Percentiles rank a stretch among this genome's conserved stretches.
These are phyloP conservation scores for Orbicella faveolata DNA, from an alignment of 64 coral and sea anemone genomes.

Conservation along the genomic window DNA sequence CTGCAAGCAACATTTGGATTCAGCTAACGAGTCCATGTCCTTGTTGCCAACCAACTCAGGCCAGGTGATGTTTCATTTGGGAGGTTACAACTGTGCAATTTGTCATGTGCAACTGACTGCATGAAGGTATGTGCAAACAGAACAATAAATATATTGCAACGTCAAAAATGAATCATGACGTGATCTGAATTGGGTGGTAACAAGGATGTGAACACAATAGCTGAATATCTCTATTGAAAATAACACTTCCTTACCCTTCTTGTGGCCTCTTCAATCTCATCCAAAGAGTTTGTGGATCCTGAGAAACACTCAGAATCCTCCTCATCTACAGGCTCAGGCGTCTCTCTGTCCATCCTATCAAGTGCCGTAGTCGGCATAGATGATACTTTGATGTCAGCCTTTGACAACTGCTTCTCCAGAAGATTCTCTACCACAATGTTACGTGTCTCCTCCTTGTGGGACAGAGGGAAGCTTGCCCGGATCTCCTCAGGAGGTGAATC, in stretches of 20 bases:
- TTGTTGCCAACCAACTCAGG: too few species aligned
- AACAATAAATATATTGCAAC: too few species aligned
- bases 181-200: too few species aligned
- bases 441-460: slow-evolving; percentile 69
- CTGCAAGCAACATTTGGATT: too few species aligned
- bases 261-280: slow-evolving; percentile 87
- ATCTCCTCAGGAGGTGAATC: slow-evolving; percentile 29
- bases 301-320: slow-evolving; percentile 41
- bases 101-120: too few species aligned
- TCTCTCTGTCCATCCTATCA: slow-evolving; percentile 48
- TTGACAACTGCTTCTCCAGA: slow-evolving; percentile 84
- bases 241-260: slow-evolving; percentile 60
- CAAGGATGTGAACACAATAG: background rate
- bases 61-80: too few species aligned
- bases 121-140: too few species aligned
- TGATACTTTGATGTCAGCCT: slow-evolving; percentile 67
- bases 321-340: slow-evolving; percentile 1
- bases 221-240: background rate
- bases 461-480: slow-evolving; percentile 78
- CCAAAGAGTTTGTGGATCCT: slow-evolving; percentile 75
- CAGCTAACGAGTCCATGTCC: too few species aligned
- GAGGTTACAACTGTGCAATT: too few species aligned
- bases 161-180: too few species aligned
- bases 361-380: slow-evolving; percentile 77
- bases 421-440: slow-evolving; percentile 88